A percentile compares a stretch with the other conserved stretches of the same genome.
Evolutionary conservation across 2,113 vertebrate species (phyloP).

Genomic region (Lophotis ruficrista): DNA sequence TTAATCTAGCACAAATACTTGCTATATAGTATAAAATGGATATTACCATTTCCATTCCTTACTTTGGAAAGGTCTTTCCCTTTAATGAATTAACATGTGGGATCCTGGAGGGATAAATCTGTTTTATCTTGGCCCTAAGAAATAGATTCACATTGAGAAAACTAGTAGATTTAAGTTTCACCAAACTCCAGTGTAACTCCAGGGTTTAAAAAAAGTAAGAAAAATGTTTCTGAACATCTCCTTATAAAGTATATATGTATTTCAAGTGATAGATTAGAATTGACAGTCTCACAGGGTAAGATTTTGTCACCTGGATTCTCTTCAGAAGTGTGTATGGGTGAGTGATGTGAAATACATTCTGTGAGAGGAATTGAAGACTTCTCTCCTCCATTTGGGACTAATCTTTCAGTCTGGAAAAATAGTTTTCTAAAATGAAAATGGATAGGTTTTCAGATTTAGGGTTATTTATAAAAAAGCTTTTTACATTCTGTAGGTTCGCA

Average conservation of each 20-base stretch:
- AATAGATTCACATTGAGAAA: neutral
- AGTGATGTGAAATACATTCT: neutral
- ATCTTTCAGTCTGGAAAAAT: neutral
- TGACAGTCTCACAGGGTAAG: neutral
- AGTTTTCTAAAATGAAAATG: constrained; percentile 25
- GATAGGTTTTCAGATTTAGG: neutral
- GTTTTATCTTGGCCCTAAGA: neutral
- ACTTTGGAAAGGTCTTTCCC: neutral
- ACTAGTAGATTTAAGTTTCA: neutral
- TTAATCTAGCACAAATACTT: neutral
- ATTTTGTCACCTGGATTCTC: neutral
- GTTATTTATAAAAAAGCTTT: constrained; percentile 20
- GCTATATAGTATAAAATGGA: neutral
- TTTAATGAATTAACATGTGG: neutral
- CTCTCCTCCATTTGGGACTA: neutral
- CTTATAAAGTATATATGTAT: neutral
- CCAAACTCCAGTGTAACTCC: neutral
- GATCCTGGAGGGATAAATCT: neutral
- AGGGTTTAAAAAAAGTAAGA: neutral
- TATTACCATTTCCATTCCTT: neutral
- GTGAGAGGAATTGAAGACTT: neutral
- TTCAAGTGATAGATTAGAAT: neutral
- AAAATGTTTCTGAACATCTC: neutral
- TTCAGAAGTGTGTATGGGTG: neutral
- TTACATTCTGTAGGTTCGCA: neutral